Conservation (phyloP, 2,797 vertebrate genomes). For the Micromesistius poutassou region DNA sequence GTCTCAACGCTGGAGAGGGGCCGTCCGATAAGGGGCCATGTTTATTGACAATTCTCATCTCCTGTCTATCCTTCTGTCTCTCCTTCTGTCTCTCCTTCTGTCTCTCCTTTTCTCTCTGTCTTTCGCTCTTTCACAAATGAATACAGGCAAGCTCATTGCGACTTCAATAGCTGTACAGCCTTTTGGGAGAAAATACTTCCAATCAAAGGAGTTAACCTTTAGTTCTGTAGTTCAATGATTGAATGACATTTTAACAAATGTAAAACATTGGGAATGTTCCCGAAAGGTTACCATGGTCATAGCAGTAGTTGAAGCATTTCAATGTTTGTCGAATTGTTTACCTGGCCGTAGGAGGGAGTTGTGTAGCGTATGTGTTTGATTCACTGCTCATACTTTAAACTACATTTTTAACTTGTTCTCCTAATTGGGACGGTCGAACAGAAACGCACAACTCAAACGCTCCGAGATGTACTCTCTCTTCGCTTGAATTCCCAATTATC, state of each 20-base stretch:
- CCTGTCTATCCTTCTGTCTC: not conserved
- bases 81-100: too few species aligned
- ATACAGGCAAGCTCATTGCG: too few species aligned
- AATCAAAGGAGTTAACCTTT: not conserved
- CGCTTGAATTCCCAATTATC: not conserved
- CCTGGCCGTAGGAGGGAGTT: too few species aligned
- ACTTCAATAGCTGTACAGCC: not conserved
- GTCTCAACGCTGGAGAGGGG: too few species aligned
- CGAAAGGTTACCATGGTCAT: not conserved
- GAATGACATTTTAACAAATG: not conserved
- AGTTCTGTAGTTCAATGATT: not conserved
- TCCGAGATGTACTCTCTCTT: not conserved
- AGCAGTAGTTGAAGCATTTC: not conserved
- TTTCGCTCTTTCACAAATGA: too few species aligned
- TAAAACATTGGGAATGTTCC: not conserved
- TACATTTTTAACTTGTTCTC: not conserved
- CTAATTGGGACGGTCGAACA: not conserved
- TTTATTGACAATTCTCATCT: not conserved
- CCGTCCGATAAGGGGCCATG: too few species aligned
- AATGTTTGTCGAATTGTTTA: too few species aligned
- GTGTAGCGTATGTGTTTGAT: not conserved
- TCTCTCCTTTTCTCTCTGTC: not conserved
- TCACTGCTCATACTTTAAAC: not conserved
- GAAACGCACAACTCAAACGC: not conserved
- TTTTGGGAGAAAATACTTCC: not conserved